A percentile compares a stretch with the other conserved stretches of the same genome.
phyloP scores from a whole-genome alignment of 2,797 vertebrate genomes.

The Myripristis jacobus region DNA sequence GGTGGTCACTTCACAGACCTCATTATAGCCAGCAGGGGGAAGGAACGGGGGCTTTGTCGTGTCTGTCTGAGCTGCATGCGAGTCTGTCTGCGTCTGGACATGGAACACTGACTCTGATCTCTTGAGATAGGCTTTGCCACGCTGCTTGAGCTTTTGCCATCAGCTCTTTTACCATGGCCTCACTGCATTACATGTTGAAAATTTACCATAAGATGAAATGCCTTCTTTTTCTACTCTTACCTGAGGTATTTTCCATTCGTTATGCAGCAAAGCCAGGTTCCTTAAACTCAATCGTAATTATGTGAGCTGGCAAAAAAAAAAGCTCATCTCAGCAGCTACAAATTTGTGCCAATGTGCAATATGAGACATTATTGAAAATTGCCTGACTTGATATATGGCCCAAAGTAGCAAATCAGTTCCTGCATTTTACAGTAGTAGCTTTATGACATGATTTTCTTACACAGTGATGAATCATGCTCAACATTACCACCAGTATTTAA shows the following conservation, averaged over 20 bases:
- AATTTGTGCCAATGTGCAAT: neutral
- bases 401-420: neutral
- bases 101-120: slow-evolving; percentile 68
- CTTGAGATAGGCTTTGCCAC: slow-evolving; percentile 59
- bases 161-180: slow-evolving; percentile 35
- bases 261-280: neutral
- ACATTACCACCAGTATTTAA: too few relatives aligned
- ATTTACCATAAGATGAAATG: slow-evolving; percentile 15
- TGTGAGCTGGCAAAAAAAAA: slow-evolving; percentile 16
- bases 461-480: neutral
- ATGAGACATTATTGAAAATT: neutral
- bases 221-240: neutral
- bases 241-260: slow-evolving; percentile 19
- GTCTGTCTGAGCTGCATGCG: slow-evolving; percentile 59
- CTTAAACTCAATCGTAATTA: neutral
- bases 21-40: slow-evolving; percentile 52
- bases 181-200: slow-evolving; percentile 26
- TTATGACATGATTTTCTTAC: neutral
- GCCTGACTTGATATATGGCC: neutral
- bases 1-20: slow-evolving; percentile 47
- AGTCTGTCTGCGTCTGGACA: slow-evolving; percentile 61
- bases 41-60: slow-evolving; percentile 49
- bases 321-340: slow-evolving; percentile 2
- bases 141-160: slow-evolving; percentile 48
- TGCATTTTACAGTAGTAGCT: neutral